These are phyloP conservation scores for Myiothlypis chrysogaster DNA, from an alignment of 2,797 vertebrate species.

Conservation along the genomic window DNA sequence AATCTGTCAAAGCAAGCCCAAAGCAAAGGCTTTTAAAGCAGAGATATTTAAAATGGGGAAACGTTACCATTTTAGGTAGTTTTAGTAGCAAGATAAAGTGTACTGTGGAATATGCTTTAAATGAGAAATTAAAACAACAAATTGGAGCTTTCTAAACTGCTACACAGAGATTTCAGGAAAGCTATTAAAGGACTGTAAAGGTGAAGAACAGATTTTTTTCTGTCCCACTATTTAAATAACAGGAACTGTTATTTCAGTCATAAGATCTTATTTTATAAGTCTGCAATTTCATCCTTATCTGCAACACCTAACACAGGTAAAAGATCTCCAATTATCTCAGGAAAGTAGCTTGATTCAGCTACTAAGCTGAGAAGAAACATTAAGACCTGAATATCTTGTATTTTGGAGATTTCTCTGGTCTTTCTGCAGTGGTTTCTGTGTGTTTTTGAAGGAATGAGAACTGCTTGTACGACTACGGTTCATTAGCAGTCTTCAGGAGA, in stretches of 20 bases:
- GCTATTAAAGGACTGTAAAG: not conserved
- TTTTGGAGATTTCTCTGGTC: not conserved
- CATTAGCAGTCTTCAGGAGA: not conserved
- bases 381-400: not conserved
- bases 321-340: not conserved
- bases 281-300: not conserved
- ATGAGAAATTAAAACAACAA: not conserved
- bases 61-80: not conserved
- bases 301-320: not conserved
- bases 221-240: not conserved
- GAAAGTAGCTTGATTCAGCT: not conserved
- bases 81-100: not conserved
- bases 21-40: not conserved
- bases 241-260: not conserved
- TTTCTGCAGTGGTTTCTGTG: not conserved
- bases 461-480: not conserved
- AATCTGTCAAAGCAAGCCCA: not conserved
- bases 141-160: not conserved
- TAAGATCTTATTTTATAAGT: not conserved
- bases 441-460: not conserved
- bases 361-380: not conserved
- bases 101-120: not conserved
- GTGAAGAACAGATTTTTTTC: not conserved
- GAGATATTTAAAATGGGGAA: not conserved
- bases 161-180: not conserved